Conservation (phyloP, 2,113 vertebrate species). For the Coturnix japonica region DNA sequence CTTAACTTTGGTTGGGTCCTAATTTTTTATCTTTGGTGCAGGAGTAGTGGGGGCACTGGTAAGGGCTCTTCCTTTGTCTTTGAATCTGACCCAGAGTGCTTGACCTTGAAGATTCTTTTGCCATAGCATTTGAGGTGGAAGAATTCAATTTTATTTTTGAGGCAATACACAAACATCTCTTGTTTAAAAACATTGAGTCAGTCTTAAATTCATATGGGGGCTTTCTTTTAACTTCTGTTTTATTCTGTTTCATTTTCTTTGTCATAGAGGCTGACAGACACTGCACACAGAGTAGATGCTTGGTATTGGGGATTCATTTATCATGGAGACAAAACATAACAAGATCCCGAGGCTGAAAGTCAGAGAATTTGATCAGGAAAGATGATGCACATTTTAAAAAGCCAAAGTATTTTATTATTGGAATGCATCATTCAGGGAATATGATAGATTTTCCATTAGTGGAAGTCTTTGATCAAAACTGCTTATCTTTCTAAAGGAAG, state of each 20-base stretch:
- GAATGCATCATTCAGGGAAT: conserved; percentile 62
- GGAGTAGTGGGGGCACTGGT: accelerated
- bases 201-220: not conserved
- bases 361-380: conserved; percentile 62
- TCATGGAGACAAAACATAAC: conserved; percentile 52
- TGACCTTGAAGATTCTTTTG: not conserved
- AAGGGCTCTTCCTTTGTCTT: not conserved
- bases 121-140: not conserved
- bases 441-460: conserved; percentile 72
- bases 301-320: conserved; percentile 42
- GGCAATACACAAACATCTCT: not conserved
- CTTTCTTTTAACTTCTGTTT: not conserved
- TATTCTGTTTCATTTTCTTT: not conserved
- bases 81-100: not conserved
- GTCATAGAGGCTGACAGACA: not conserved
- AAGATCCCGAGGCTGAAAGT: conserved; percentile 52
- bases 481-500: conserved; percentile 28
- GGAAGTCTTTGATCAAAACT: conserved; percentile 62
- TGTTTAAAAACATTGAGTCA: not conserved
- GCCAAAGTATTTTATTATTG: conserved; percentile 65
- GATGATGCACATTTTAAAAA: conserved; percentile 64
- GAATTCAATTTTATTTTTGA: not conserved
- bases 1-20: not conserved
- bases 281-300: not conserved
- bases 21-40: not conserved